Evolutionary conservation across 1,140 invertebrate species (phyloP), one percentile per base, ranked within the genome.

Genomic region (Bombus sibiricus): DNA sequence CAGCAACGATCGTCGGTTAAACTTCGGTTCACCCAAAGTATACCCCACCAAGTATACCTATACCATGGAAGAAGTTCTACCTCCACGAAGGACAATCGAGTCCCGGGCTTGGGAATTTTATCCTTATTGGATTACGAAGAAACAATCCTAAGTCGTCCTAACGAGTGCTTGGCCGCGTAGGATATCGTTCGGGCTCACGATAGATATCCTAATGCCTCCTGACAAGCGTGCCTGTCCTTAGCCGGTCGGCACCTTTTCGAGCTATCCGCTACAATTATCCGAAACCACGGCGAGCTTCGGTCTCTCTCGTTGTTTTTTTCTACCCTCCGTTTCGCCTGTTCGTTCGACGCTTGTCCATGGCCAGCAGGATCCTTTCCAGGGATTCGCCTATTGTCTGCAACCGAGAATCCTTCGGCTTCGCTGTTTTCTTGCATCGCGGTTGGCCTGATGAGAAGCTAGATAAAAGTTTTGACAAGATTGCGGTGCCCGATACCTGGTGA

Each of bases 111-210:
- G 32, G 83, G 90, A 90, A 89, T 92, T 88, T 92, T 87, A 92
- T 93, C 90, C 90, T 93, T 92, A 93, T 93, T 93, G 92, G 90
- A 94, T 93, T 94, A 94, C 92, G 89, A 91, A 85, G 90, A 92
- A 93, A 89, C 89, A 93, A 93, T 92, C 90, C 84, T 88, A 92
- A 88, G 91, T 90, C 87, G 88, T 92, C 89, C 89, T 91, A 93
- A 92, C 92, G 93, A 92, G 91, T 92, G 87, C 79, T 81, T 86
- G 90, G 62, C 81, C 88, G 73, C 47, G 47, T 72, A 34, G 76
- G 80, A 77, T 83, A 75, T 78, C 85, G 76, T 34, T 41, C n/a
- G 6, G 28, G 32, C 73, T 81, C 78, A 88, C 91, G 91, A 93
- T 94, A 91, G 93, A 92, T 91, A 92, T 92, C 89, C 89, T 93